phyloP scores from a whole-genome alignment of 2,888 invertebrate genomes.

The Brachypalpus laphriformis region DNA sequence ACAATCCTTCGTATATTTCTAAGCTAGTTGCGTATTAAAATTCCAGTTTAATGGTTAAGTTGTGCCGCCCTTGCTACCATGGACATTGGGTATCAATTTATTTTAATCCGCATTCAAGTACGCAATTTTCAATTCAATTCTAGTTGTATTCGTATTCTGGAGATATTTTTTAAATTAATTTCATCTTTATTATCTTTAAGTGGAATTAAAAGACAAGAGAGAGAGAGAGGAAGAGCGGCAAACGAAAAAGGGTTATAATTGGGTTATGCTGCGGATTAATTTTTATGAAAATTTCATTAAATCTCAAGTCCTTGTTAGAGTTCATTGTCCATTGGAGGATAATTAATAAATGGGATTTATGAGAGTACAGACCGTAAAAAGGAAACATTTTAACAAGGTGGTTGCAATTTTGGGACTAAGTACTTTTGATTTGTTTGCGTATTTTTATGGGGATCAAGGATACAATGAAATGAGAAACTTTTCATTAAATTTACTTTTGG shows the following conservation, averaged over 20 bases:
- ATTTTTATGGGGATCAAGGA: not conserved
- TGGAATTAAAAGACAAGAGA: constrained; percentile 36
- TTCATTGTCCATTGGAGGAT: constrained; percentile 64
- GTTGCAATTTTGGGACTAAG: constrained; percentile 31
- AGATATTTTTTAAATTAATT: not conserved
- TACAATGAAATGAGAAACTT: not conserved
- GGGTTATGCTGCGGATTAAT: constrained; percentile 66
- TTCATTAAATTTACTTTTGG: not conserved
- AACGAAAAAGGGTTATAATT: constrained; percentile 58
- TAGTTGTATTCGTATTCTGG: not conserved
- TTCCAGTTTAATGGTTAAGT: constrained; percentile 47
- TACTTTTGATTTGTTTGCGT: constrained; percentile 33
- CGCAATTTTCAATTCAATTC: constrained; percentile 28
- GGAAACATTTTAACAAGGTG: constrained; percentile 16
- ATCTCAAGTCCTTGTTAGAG: constrained; percentile 42
- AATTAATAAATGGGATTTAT: constrained; percentile 64
- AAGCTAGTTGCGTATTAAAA: constrained; percentile 43
- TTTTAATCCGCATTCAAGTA: constrained; percentile 54
- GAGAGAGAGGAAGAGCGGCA: not conserved
- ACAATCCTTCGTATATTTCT: constrained; percentile 3
- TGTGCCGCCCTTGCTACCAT: not conserved
- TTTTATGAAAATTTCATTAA: constrained; percentile 61
- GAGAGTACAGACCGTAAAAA: constrained; percentile 23
- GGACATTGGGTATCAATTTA: constrained; percentile 63
- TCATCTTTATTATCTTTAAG: constrained; percentile 37